These are phyloP conservation scores for Drosophila tanythrix DNA, from an alignment of 2,888 invertebrate genomes.

Conservation along the genomic window DNA sequence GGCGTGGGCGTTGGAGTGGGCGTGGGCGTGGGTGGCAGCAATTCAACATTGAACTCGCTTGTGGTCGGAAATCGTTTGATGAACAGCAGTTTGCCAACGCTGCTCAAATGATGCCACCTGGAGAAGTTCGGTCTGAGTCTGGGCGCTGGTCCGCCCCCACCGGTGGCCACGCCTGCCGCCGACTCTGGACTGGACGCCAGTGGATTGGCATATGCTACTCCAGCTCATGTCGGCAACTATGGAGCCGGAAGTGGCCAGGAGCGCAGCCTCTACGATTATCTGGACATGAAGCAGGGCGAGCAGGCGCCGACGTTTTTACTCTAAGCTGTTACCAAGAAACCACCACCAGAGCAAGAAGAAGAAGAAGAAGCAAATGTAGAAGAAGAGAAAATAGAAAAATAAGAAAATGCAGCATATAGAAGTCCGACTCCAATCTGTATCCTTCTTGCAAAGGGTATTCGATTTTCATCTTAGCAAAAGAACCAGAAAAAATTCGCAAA, in stretches of 20 bases:
- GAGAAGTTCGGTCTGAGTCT: conserved; percentile 78
- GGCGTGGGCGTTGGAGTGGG: conserved; percentile 74
- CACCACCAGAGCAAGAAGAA: conserved; percentile 56
- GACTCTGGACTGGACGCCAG: conserved; percentile 44
- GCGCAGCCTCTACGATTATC: conserved; percentile 69
- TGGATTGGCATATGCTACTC: conserved; percentile 31
- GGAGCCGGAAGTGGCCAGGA: conserved; percentile 54
- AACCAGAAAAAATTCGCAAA: conserved; percentile 36
- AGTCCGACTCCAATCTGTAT: background rate
- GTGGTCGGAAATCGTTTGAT: conserved; percentile 83
- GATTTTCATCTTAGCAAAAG: conserved; percentile 66
- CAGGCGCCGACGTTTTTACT: conserved; percentile 76
- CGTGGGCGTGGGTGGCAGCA: conserved; percentile 78
- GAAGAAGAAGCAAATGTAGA: conserved; percentile 35
- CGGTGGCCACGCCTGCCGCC: conserved; percentile 64
- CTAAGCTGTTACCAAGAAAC: conserved; percentile 71
- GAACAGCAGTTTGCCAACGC: conserved; percentile 81
- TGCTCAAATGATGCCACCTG: conserved; percentile 83
- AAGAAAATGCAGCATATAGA: background rate
- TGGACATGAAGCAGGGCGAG: conserved; percentile 65
- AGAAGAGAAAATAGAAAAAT: conserved; percentile 16
- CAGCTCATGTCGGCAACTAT: conserved; percentile 49
- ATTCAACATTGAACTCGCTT: conserved; percentile 78
- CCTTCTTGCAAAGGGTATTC: background rate
- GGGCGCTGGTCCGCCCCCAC: conserved; percentile 69